Conservation (phyloP, 2,888 invertebrate genomes). For the Sesia bembeciformis region DNA sequence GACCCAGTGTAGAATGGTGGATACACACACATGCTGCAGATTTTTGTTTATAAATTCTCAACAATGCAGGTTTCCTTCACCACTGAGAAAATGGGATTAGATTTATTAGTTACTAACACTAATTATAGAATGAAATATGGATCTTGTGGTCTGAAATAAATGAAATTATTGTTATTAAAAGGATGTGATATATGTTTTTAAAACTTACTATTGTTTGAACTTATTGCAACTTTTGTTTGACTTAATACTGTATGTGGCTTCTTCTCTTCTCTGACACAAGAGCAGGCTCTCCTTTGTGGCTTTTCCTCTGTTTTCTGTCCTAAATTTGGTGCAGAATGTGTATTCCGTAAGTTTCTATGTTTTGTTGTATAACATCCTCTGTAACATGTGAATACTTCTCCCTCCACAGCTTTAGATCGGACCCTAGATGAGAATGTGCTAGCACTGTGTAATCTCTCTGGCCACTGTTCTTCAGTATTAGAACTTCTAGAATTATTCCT, state of each 20-base stretch:
- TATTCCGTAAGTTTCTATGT: constrained; percentile 20
- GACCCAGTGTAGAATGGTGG: too few relatives aligned
- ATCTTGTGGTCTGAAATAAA: too few relatives aligned
- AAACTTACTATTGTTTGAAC: constrained; percentile 49
- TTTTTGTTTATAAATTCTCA: too few relatives aligned
- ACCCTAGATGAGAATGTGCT: constrained; percentile 61
- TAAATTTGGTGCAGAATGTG: constrained; percentile 49
- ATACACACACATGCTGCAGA: too few relatives aligned
- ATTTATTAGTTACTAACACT: too few relatives aligned
- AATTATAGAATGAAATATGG: too few relatives aligned
- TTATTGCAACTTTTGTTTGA: constrained; percentile 23
- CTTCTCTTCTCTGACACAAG: constrained; percentile 45
- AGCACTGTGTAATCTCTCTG: constrained; percentile 59
- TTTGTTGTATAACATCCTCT: constrained; percentile 34
- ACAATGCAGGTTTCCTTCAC: too few relatives aligned
- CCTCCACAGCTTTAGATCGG: constrained; percentile 37
- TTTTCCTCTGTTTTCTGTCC: constrained; percentile 27
- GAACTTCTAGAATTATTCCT: constrained; percentile 22
- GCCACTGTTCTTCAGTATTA: constrained; percentile 27
- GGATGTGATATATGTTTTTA: background rate
- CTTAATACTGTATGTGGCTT: constrained; percentile 28
- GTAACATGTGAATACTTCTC: constrained; percentile 25
- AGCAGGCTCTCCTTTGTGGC: constrained; percentile 42
- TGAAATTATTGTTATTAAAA: background rate
- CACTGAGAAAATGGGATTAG: too few relatives aligned